Base-by-base conservation (phyloP, 2,797 vertebrate genomes). In the Trachurus trachurus region DNA sequence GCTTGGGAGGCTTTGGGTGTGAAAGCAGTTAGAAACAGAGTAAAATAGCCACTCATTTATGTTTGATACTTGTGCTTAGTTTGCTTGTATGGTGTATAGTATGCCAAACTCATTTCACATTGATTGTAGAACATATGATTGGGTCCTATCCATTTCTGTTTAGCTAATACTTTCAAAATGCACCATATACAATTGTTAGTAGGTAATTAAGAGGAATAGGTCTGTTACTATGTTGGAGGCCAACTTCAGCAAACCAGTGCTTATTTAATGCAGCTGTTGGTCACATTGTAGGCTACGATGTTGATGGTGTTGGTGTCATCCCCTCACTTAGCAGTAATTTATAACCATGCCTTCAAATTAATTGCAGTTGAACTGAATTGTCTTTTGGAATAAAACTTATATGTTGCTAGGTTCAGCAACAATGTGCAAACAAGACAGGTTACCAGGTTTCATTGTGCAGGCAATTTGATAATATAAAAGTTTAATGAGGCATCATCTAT, bases 401-500 rank as follows among this genome's bases (percentile, higher is more conserved):
- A 10, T 37, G 78, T 81, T 76, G 67, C 71, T 61, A 50, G 39
- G 57, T 21, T 64, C 61, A 82, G 75, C 17, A 56, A 12, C 39
- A 49, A 71, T 61, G 64, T 58, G 58, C 66, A 82, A 84, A 77
- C 75, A 80, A 31, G 13, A 68, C 1, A 2, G 49, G 45, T 53
- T 78, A 31, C 69, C 59, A 52, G 61, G 54, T 76, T 63, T 8
- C 37, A 59, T 76, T 52, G 34, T 67, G 21, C 65, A 74, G 12
- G 45, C 59, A 80, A 40, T 74, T 71, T 71, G 54, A 34, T 44
- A 19, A 52, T 63, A 88, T 69, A 78, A 74, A 71, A 83, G 31
- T 74, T 74, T 80, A 91, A 87, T 83, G 73, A 87, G 60, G 31
- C 66, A 21, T 74, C 40, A 17, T 67, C 6, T 52, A 45, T 66